Evolutionary conservation across 1,140 invertebrate genomes (phyloP).

Genomic region (Dendroctonus valens): DNA sequence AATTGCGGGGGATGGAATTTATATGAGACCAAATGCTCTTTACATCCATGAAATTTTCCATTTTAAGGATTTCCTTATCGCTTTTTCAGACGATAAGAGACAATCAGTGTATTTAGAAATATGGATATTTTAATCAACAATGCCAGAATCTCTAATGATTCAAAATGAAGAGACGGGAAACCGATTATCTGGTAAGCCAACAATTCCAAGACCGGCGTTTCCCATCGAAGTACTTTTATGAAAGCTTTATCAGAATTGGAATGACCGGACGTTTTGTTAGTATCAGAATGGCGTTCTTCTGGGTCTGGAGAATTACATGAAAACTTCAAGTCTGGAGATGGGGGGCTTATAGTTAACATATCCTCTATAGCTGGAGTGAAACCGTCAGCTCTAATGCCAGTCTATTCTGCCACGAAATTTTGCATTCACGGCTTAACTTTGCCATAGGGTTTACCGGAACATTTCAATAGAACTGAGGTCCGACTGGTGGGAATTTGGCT

Average conservation of each 20-base stretch:
- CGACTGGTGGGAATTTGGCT: constrained; percentile 43
- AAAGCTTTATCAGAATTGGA: background rate
- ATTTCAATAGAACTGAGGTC: constrained; percentile 41
- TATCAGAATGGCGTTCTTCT: constrained; percentile 40
- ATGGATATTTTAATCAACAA: constrained; percentile 48
- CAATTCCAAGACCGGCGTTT: too few species aligned
- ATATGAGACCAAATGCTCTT: too few species aligned
- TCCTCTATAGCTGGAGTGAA: constrained; percentile 38
- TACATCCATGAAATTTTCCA: too few species aligned
- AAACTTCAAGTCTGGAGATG: constrained; percentile 37
- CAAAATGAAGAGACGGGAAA: too few species aligned
- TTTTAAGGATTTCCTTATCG: background rate
- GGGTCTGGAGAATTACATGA: constrained; percentile 39
- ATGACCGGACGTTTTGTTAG: background rate
- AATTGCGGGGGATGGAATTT: background rate
- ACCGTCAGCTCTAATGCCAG: constrained; percentile 24
- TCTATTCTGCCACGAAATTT: constrained; percentile 41
- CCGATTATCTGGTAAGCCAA: constrained; percentile 53
- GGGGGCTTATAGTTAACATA: constrained; percentile 42
- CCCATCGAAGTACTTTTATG: background rate
- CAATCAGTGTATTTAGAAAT: constrained; percentile 42
- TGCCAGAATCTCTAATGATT: constrained; percentile 55
- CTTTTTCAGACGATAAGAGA: constrained; percentile 42
- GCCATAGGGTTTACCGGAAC: constrained; percentile 28
- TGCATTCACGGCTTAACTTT: constrained; percentile 37